A percentile compares a stretch with the other conserved stretches of the same genome.
Evolutionary conservation across 1,140 invertebrate species (phyloP).

Genomic region (Listronotus oregonensis): DNA sequence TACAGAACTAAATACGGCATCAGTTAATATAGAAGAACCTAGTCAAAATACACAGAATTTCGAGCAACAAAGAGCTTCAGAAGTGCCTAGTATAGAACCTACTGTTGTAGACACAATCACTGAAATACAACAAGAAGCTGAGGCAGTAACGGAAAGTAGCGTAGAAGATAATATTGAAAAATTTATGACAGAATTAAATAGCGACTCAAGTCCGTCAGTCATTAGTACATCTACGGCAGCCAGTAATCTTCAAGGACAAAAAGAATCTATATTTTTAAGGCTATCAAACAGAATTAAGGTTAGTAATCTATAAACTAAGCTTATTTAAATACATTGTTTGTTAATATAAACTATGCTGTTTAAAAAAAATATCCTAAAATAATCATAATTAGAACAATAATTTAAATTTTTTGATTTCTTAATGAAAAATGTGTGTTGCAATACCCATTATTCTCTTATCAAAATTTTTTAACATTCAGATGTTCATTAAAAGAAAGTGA

Average conservation of each 20-base stretch:
- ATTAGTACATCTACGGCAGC: conserved; percentile 36
- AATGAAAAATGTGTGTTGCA: no score
- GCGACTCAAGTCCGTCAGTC: conserved; percentile 29
- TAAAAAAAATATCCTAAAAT: no score
- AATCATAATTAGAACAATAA: no score
- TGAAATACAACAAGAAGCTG: conserved; percentile 2
- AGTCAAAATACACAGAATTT: not conserved
- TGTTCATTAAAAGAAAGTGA: no score
- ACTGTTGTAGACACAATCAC: conserved; percentile 6
- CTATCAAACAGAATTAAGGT: conserved; percentile 95
- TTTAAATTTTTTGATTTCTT: no score
- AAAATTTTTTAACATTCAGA: no score
- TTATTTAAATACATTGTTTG: no score
- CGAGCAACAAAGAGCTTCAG: conserved; percentile 23
- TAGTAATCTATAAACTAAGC: conserved; percentile 39
- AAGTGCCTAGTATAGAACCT: conserved; percentile 1
- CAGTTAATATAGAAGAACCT: not conserved
- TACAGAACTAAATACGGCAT: conserved; percentile 18
- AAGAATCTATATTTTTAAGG: conserved; percentile 94
- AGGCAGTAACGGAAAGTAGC: conserved; percentile 7
- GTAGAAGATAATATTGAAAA: conserved; percentile 54
- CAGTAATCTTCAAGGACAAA: conserved; percentile 67
- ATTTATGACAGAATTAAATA: conserved; percentile 51
- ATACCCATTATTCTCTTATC: no score
- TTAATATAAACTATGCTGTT: no score